These are phyloP conservation scores for Tigriopus japonicus DNA, from an alignment of 1,140 invertebrate species.

Conservation along the genomic window DNA sequence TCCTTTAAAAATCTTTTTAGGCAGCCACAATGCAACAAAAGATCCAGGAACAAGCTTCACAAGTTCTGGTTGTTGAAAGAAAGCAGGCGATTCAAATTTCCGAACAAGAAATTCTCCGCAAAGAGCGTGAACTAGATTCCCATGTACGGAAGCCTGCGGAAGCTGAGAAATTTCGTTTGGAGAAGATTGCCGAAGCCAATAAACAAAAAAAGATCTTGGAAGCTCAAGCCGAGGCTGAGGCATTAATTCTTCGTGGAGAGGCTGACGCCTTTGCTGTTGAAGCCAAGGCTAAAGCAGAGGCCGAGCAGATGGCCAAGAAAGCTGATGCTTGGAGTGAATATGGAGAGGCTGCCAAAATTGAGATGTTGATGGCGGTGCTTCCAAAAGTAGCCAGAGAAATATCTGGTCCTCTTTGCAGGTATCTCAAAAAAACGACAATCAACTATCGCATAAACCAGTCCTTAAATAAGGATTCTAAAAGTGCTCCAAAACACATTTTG, in stretches of 20 bases:
- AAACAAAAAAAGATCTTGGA: slow-evolving; percentile 58
- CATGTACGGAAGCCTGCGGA: slow-evolving; percentile 72
- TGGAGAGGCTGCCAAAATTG: slow-evolving; percentile 82
- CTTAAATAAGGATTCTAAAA: no score
- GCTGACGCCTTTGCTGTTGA: slow-evolving; percentile 83
- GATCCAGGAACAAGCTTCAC: slow-evolving; percentile 90
- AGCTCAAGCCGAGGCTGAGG: slow-evolving; percentile 82
- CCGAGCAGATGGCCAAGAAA: slow-evolving; percentile 87
- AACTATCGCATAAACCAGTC: no score
- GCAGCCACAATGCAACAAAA: slow-evolving; percentile 63
- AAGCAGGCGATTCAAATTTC: slow-evolving; percentile 71
- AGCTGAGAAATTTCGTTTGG: slow-evolving; percentile 75
- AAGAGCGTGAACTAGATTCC: slow-evolving; percentile 67
- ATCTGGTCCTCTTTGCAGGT: slow-evolving; percentile 44
- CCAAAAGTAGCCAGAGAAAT: slow-evolving; percentile 74
- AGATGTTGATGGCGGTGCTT: slow-evolving; percentile 54
- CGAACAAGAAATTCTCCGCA: slow-evolving; percentile 43
- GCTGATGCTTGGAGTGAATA: slow-evolving; percentile 89
- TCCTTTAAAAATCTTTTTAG: background rate
- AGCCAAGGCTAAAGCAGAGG: slow-evolving; percentile 49
- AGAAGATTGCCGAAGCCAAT: slow-evolving; percentile 82
- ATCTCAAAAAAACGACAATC: slow-evolving; percentile 83
- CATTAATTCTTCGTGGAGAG: slow-evolving; percentile 54
- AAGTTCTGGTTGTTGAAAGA: slow-evolving; percentile 76
- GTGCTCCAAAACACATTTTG: no score